Conservation (phyloP, 1,140 invertebrate genomes). For the Cataglyphis hispanica region DNA sequence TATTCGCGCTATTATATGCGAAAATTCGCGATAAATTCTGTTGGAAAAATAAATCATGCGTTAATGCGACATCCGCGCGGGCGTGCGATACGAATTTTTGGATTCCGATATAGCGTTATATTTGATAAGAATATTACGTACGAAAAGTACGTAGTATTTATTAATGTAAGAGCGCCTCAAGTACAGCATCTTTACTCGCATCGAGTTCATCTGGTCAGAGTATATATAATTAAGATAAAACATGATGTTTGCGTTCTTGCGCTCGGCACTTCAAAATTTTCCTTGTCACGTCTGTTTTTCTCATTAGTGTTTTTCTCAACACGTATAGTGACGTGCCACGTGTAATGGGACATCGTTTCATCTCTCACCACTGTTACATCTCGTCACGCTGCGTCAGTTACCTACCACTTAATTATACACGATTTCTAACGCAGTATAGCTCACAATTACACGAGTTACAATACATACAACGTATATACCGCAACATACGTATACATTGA, state of each 20-base stretch:
- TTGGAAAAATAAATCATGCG: not conserved
- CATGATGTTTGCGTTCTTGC: not conserved
- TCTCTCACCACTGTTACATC: not conserved
- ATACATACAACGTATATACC: not conserved
- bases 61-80: not conserved
- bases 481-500: no score
- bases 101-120: not conserved
- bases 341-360: not conserved
- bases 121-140: not conserved
- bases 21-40: not conserved
- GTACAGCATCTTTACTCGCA: no score
- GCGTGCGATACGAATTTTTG: not conserved
- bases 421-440: no score
- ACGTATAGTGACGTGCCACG: not conserved
- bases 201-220: not conserved
- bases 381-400: not conserved
- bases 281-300: constrained; percentile 9
- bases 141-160: not conserved
- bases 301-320: no score
- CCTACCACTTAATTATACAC: no score
- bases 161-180: not conserved
- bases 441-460: not conserved
- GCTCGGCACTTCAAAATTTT: not conserved
- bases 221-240: not conserved
- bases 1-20: not conserved